Evolutionary conservation across 35 echinoderm and acorn worm genomes (phyloP).

Genomic region (Heliocidaris erythrogramma): DNA sequence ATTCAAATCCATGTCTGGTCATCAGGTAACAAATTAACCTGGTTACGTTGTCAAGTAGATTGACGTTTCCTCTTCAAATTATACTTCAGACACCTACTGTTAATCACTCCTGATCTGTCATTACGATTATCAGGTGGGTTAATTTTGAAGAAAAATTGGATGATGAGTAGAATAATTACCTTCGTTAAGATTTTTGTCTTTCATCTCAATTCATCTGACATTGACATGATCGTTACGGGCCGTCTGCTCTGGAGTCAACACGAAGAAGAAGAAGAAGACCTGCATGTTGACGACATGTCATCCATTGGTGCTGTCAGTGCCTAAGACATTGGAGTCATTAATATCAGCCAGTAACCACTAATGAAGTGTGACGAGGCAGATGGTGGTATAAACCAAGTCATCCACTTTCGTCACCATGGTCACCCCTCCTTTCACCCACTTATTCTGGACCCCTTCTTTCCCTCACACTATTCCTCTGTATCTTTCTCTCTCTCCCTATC

Average conservation of each 20-base stretch:
- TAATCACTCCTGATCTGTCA: constrained; percentile 28
- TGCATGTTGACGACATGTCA: background rate
- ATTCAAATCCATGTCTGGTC: constrained; percentile 25
- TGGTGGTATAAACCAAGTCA: background rate
- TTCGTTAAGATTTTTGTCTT: background rate
- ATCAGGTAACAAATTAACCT: constrained; percentile 25
- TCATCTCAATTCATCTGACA: background rate
- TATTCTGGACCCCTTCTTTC: background rate
- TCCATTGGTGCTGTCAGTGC: background rate
- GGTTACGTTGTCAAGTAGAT: background rate
- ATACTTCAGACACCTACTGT: background rate
- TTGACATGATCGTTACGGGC: constrained; percentile 12
- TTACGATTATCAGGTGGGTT: background rate
- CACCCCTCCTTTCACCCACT: background rate
- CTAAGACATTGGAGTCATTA: background rate
- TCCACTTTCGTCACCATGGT: background rate
- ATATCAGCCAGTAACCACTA: background rate
- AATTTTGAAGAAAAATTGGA: constrained; percentile 1
- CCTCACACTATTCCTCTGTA: background rate
- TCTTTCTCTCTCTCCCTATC: background rate
- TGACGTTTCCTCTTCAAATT: constrained; percentile 23
- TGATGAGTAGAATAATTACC: background rate
- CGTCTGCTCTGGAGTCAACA: background rate
- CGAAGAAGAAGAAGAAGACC: background rate
- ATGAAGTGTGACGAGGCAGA: constrained; percentile 32